Percentiles rank a stretch among this genome's conserved stretches.
phyloP scores from a whole-genome alignment of 2,888 invertebrate species.

The Pheosia tremula region DNA sequence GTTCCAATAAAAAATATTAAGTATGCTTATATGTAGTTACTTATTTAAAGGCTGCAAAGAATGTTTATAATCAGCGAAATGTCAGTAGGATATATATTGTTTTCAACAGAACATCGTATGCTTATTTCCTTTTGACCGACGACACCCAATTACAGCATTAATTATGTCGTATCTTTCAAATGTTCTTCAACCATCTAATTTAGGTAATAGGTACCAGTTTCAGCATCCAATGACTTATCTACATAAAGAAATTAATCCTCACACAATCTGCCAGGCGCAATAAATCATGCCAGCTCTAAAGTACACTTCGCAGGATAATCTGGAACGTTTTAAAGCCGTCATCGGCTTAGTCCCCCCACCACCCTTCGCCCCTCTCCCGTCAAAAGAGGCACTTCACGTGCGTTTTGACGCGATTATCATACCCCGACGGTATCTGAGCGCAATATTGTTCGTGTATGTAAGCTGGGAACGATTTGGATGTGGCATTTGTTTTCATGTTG shows the following conservation, averaged over 20 bases:
- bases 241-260: constrained; percentile 39
- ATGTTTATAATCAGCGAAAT: too few relatives aligned
- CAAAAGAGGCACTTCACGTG: constrained; percentile 74
- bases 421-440: constrained; percentile 79
- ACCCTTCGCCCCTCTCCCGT: constrained; percentile 22
- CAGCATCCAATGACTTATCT: constrained; percentile 13
- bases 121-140: too few relatives aligned
- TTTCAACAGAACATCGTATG: too few relatives aligned
- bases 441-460: constrained; percentile 74
- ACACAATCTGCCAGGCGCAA: constrained; percentile 49
- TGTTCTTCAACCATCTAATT: too few relatives aligned
- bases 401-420: constrained; percentile 85
- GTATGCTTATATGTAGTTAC: too few relatives aligned
- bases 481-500: constrained; percentile 16
- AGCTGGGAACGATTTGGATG: constrained; percentile 40
- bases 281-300: constrained; percentile 68
- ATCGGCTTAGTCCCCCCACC: constrained; percentile 67
- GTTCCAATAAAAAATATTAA: too few relatives aligned
- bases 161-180: too few relatives aligned
- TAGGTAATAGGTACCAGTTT: not conserved
- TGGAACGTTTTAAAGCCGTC: constrained; percentile 79
- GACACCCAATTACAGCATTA: too few relatives aligned
- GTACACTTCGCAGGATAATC: constrained; percentile 78
- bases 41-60: too few relatives aligned
- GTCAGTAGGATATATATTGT: too few relatives aligned